These are phyloP conservation scores for Ispidina picta DNA, from an alignment of 2,797 vertebrate genomes.

Conservation along the genomic window DNA sequence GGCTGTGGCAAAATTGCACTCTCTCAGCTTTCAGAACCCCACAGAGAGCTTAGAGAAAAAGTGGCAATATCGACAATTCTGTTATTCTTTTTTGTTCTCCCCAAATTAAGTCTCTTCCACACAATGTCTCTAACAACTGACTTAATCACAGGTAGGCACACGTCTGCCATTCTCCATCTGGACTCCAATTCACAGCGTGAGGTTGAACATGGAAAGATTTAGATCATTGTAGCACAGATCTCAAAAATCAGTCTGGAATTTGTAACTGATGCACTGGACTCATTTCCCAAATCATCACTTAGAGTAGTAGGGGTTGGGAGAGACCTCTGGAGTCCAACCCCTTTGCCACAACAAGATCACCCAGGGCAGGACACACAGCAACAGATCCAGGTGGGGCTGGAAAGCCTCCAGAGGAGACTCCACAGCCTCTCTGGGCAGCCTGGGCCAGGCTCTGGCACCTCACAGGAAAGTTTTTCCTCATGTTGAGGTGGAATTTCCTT, in stretches of 20 bases:
- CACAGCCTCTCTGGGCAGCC: too few species aligned
- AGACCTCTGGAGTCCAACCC: background rate
- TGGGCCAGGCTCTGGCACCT: too few species aligned
- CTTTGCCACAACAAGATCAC: too few species aligned
- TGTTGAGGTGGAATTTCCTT: too few species aligned
- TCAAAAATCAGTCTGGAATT: background rate
- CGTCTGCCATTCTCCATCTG: background rate
- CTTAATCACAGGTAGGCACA: background rate
- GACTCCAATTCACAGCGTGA: background rate
- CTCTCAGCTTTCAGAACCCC: background rate
- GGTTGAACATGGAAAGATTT: background rate
- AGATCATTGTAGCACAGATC: background rate
- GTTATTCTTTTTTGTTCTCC: background rate
- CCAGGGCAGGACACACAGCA: too few species aligned
- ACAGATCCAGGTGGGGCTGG: too few species aligned
- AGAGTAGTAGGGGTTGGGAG: too few species aligned
- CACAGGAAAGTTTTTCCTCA: too few species aligned
- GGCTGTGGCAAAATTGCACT: background rate
- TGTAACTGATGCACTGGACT: background rate
- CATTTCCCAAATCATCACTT: background rate
- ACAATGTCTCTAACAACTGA: background rate
- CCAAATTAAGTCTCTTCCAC: background rate
- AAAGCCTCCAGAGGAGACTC: too few species aligned
- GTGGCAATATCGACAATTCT: background rate
- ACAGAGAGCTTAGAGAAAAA: background rate